phyloP scores from a whole-genome alignment of 2,113 vertebrate genomes.

The Pachycephala philippinensis region DNA sequence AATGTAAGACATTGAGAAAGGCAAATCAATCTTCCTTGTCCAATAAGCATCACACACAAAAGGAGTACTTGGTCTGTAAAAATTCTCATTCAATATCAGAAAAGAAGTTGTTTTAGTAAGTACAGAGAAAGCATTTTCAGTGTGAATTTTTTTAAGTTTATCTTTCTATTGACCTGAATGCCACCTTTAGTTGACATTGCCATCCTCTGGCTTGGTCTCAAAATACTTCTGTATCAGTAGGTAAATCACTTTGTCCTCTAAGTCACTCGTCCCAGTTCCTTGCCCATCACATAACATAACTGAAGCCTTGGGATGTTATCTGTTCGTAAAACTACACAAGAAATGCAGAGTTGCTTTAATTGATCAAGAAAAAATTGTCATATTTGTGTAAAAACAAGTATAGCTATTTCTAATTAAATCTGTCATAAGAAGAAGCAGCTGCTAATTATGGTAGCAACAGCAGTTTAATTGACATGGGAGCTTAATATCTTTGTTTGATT shows the following conservation, averaged over 20 bases:
- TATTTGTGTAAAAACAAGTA: neutral
- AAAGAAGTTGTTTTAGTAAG: neutral
- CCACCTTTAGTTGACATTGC: neutral
- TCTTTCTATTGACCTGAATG: neutral
- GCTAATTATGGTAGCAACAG: slow-evolving; percentile 22
- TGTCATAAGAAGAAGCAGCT: neutral
- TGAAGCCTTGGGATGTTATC: neutral
- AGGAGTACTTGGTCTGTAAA: neutral
- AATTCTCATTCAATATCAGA: neutral
- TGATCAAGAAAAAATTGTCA: neutral
- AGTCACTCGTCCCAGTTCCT: neutral
- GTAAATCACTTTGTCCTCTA: neutral
- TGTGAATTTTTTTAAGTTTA: neutral
- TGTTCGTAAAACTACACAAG: neutral
- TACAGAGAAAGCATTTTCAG: neutral
- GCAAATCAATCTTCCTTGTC: neutral
- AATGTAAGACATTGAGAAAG: neutral
- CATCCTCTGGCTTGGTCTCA: neutral
- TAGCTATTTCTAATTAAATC: slow-evolving; percentile 1
- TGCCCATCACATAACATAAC: neutral
- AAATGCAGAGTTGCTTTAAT: neutral
- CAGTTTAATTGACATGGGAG: slow-evolving; percentile 20
- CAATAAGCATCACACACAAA: neutral
- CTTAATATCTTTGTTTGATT: slow-evolving; percentile 44
- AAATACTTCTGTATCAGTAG: neutral